Evolutionary conservation across 2,797 vertebrate genomes (phyloP).

Genomic region (Decapterus maruadsi): DNA sequence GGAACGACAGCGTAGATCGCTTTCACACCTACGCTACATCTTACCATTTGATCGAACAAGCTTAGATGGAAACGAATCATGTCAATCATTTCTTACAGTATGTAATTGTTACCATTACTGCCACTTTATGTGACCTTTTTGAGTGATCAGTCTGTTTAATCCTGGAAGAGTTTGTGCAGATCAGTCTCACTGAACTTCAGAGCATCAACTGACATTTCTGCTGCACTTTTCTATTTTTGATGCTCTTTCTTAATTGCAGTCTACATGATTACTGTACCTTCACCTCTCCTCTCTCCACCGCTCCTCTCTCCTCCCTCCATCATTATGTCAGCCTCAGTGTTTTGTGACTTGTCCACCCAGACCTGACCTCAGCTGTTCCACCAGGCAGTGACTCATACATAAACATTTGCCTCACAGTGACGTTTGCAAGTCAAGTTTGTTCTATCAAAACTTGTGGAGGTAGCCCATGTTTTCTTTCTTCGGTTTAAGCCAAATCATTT

Average conservation of each 20-base stretch:
- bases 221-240: neutral
- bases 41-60: too few species aligned
- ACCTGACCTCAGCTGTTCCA: conserved; percentile 73
- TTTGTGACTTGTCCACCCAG: conserved; percentile 48
- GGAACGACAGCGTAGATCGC: neutral
- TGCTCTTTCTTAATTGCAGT: neutral
- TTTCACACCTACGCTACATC: too few species aligned
- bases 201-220: too few species aligned
- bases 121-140: too few species aligned
- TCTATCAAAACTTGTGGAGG: conserved; percentile 18
- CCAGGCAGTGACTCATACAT: conserved; percentile 35
- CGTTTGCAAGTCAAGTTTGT: conserved; percentile 22
- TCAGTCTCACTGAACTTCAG: neutral
- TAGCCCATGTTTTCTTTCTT: neutral
- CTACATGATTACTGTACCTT: neutral
- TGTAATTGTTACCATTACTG: too few species aligned
- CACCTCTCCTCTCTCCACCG: neutral
- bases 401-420: conserved; percentile 58
- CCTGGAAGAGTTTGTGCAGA: neutral
- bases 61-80: too few species aligned
- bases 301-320: conserved; percentile 16
- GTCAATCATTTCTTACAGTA: too few species aligned
- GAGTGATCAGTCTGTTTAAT: too few species aligned
- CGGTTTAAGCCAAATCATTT: neutral
- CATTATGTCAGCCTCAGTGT: conserved; percentile 43